These are phyloP conservation scores for Hypomesus transpacificus DNA, from an alignment of 2,113 vertebrate genomes.

Conservation along the genomic window DNA sequence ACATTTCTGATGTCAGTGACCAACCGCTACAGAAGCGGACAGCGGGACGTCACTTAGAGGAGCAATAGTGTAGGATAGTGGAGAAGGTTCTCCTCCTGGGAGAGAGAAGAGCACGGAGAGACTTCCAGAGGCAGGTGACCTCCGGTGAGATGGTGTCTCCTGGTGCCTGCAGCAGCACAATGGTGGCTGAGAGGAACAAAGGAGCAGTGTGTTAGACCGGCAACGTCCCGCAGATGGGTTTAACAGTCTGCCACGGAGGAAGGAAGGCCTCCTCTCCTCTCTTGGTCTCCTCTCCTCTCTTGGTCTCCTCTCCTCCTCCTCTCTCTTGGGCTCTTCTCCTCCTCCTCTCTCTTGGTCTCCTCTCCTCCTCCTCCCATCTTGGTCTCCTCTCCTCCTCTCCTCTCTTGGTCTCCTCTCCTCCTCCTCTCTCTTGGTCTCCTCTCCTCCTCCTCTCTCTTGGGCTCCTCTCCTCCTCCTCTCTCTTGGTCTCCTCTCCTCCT, in stretches of 20 bases:
- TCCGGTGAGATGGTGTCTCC: no score
- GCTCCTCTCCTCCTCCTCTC: conserved; percentile 1
- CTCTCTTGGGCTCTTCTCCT: neutral
- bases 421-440: neutral
- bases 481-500: conserved; percentile 1
- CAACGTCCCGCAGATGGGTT: conserved; percentile 34
- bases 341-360: conserved; percentile 10
- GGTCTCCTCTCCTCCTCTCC: neutral
- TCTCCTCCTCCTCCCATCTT: neutral
- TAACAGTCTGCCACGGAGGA: conserved; percentile 2
- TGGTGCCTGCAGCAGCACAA: neutral
- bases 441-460: conserved; percentile 3
- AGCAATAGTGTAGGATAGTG: conserved; percentile 9
- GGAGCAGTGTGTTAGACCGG: conserved; percentile 28
- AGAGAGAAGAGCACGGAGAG: conserved; percentile 3
- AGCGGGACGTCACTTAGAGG: no score
- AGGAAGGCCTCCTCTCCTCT: neutral
- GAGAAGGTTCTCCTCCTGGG: conserved; percentile 16
- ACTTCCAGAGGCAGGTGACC: conserved; percentile 32
- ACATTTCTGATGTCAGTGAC: conserved; percentile 20
- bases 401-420: neutral
- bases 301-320: conserved; percentile 8
- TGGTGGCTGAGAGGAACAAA: conserved; percentile 28
- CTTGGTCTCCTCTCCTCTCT: conserved; percentile 10
- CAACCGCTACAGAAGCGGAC: no score